Evolutionary conservation across 23 tunicate species (phyloP), one percentile per base, ranked within the genome.

Genomic region (Trididemnum clinides): DNA sequence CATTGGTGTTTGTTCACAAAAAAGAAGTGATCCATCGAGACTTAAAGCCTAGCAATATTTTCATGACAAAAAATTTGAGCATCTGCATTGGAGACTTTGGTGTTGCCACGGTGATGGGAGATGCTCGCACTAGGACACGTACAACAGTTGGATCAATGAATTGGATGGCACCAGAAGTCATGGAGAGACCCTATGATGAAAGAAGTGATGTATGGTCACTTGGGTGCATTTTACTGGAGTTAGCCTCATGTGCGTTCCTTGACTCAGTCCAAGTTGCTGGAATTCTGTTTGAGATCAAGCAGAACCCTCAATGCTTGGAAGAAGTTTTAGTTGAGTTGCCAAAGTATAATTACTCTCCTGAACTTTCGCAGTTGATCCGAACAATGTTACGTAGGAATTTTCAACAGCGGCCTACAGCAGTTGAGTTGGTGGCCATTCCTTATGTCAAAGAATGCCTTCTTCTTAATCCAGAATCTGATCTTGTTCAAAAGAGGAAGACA

Each of bases 151-250:
- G 98, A 37, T 97, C 99, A 33, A 94, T 97, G 93, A 97, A 92
- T 44, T 97, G 99, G 99, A 97, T 97, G 99, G 99, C 99, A 25
- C 99, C 99, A 15, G 99, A 97, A 75, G 99, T 97, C 10, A 92
- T 97, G 97, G 99, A 97, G 58, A 36, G 99, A 28, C 99, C 99
- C 19, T 97, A 97, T 69, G 99, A 97, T 72, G 99, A 97, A 50
- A 39, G 99, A 26, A 92, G 97, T 66, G 99, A 97, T 73, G 97
- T 97, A 28, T 97, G 99, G 99, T 92, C 97, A 29, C 73, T 97
- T 0, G 99, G 99, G 19, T 97, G 99, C 81, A 97, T 97, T 34
- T 32, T 97, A 29, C 82, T 97, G 0, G 99, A 97, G 50, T 80
- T 97, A 33, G 99, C 97, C 12, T 88, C 99, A 1, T 97, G 99